phyloP scores from a whole-genome alignment of 1,140 invertebrate species.

The Cydia strobilella region DNA sequence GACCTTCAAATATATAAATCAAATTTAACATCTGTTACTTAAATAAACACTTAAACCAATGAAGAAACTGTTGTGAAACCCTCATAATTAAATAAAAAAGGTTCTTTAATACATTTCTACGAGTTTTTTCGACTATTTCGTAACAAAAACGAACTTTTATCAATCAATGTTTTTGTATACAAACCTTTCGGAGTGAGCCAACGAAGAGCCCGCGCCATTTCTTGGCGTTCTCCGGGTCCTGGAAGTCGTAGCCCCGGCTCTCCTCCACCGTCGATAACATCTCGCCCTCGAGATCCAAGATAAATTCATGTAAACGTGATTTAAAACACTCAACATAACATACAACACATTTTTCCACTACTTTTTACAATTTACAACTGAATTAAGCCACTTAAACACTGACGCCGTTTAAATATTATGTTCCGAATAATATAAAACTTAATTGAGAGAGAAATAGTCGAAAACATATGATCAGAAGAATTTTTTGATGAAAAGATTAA shows the following conservation, averaged over 20 bases:
- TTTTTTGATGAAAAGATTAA: constrained; percentile 47
- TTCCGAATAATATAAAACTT: constrained; percentile 5
- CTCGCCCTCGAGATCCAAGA: constrained; percentile 56
- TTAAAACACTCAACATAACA: constrained; percentile 57
- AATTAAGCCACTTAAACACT: constrained; percentile 12
- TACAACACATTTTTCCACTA: constrained; percentile 60
- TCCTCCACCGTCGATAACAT: constrained; percentile 81
- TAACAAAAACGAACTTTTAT: constrained; percentile 31
- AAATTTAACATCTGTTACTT: constrained; percentile 5
- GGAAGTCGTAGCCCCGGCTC: constrained; percentile 90
- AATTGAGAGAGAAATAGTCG: not conserved
- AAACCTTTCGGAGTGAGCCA: constrained; percentile 87
- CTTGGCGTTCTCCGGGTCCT: constrained; percentile 90
- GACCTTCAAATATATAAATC: not conserved
- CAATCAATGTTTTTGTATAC: constrained; percentile 50
- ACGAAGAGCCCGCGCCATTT: constrained; percentile 96
- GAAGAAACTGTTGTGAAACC: not conserved
- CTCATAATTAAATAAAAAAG: not conserved
- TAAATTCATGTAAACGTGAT: constrained; percentile 73
- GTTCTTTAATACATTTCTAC: not conserved
- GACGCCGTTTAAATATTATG: not conserved
- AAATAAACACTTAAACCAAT: not conserved
- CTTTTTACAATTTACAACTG: constrained; percentile 51
- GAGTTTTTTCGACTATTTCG: constrained; percentile 18
- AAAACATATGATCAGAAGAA: constrained; percentile 27